Conservation (phyloP, 2,113 vertebrate species). For the Machaerirhynchus nigripectus region DNA sequence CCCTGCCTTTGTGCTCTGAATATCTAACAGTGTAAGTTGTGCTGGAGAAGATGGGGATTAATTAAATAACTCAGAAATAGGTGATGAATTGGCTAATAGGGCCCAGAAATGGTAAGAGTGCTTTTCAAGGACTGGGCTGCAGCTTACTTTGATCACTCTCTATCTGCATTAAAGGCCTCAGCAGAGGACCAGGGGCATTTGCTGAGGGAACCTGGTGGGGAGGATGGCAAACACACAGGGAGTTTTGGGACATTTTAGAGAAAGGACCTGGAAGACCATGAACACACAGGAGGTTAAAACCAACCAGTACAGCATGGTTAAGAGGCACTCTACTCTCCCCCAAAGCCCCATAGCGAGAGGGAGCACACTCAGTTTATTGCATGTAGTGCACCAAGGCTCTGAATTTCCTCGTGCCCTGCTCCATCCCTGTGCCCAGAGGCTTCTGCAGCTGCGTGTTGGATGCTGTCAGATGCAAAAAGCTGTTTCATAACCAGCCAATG, state of each 20-base stretch:
- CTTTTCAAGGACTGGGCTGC: background rate
- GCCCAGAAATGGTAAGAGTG: background rate
- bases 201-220: background rate
- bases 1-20: background rate
- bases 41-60: background rate
- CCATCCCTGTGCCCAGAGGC: background rate
- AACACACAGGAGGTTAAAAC: background rate
- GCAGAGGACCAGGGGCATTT: fast-evolving
- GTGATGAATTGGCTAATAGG: background rate
- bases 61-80: background rate
- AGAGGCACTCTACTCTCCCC: background rate
- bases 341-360: background rate
- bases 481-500: background rate
- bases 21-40: background rate
- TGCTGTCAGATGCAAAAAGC: background rate
- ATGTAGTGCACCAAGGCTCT: background rate
- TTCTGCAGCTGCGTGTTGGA: background rate
- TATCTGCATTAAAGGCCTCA: background rate
- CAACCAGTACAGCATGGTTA: background rate
- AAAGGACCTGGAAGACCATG: background rate
- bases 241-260: background rate
- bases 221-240: background rate
- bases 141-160: background rate
- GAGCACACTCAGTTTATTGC: background rate
- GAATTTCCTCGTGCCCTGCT: background rate